Evolutionary conservation across 2,797 vertebrate genomes (phyloP).

Genomic region (Megaceryle alcyon): DNA sequence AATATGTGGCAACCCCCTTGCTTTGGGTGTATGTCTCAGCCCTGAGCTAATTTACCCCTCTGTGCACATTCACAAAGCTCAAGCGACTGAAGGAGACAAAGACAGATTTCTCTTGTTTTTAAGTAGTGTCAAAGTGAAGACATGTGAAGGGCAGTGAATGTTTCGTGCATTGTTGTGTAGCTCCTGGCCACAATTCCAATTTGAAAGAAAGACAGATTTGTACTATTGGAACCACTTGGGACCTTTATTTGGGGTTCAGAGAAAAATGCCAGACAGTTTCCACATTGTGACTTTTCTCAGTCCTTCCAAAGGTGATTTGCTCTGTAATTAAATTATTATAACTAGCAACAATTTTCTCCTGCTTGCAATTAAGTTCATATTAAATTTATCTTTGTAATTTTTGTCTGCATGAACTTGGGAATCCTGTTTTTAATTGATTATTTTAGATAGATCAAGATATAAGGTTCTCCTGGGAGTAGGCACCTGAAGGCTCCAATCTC

Average conservation of each 20-base stretch:
- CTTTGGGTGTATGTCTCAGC: not conserved
- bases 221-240: not conserved
- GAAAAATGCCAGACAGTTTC: not conserved
- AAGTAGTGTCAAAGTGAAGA: not conserved
- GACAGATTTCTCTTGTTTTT: not conserved
- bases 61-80: not conserved
- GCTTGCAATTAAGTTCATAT: not conserved
- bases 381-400: not conserved
- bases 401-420: not conserved
- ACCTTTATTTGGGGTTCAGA: not conserved
- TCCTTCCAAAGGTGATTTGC: not conserved
- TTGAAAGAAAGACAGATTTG: not conserved
- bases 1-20: not conserved
- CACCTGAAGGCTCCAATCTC: not conserved
- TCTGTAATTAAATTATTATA: not conserved
- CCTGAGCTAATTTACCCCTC: not conserved
- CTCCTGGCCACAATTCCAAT: not conserved
- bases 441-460: not conserved
- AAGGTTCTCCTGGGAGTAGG: not conserved
- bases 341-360: not conserved
- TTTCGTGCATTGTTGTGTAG: not conserved
- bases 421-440: constrained; percentile 1
- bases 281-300: not conserved
- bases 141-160: not conserved
- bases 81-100: not conserved